These are phyloP conservation scores for Sylvia atricapilla DNA, from an alignment of 2,113 vertebrate species.

Conservation along the genomic window DNA sequence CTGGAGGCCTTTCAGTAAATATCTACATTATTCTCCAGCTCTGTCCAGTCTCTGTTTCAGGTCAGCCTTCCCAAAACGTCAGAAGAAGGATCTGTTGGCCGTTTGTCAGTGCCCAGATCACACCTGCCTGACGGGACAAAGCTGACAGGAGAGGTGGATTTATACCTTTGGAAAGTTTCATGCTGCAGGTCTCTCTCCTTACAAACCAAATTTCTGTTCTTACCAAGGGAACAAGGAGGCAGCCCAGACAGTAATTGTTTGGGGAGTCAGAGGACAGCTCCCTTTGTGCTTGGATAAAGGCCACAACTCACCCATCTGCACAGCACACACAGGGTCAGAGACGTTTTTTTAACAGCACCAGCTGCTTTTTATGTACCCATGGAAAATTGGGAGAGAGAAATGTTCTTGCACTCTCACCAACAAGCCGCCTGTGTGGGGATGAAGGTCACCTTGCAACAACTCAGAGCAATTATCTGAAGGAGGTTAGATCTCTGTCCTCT, in stretches of 20 bases:
- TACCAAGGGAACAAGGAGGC: background rate
- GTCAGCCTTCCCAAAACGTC: background rate
- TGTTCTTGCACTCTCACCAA: slow-evolving; percentile 15
- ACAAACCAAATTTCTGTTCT: background rate
- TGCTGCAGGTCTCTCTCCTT: background rate
- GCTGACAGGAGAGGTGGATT: background rate
- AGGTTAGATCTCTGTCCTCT: slow-evolving; percentile 64
- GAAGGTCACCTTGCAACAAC: slow-evolving; percentile 83
- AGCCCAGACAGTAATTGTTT: background rate
- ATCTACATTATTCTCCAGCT: background rate
- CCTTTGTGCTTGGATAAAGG: background rate
- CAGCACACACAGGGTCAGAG: background rate
- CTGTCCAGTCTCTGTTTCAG: background rate
- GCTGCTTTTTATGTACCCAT: background rate
- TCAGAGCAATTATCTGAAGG: slow-evolving; percentile 72
- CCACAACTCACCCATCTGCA: background rate
- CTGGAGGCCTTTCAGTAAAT: background rate
- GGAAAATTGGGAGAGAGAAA: background rate
- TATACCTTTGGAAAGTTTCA: background rate
- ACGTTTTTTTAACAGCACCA: background rate
- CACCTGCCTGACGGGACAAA: background rate
- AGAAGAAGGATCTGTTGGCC: background rate
- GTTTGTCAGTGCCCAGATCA: background rate
- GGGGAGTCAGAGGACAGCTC: background rate
- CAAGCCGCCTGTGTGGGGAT: slow-evolving; percentile 1